These are phyloP conservation scores for Tenrec ecaudatus DNA, from an alignment of 2,113 vertebrate species.

Conservation along the genomic window DNA sequence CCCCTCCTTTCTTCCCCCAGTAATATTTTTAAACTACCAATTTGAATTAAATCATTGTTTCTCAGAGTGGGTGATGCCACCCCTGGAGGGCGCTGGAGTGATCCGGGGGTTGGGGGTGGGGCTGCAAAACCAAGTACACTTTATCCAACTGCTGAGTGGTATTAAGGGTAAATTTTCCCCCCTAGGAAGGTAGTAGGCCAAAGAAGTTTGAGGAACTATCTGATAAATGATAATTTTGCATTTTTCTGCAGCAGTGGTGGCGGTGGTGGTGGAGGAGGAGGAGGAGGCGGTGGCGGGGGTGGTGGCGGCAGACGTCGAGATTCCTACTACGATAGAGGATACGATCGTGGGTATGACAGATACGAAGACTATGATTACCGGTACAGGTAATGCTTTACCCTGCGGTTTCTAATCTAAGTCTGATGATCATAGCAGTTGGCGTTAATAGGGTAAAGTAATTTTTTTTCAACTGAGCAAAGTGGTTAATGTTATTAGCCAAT, in stretches of 20 bases:
- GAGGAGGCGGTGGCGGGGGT: conserved; percentile 77
- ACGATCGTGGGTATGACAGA: conserved; percentile 93
- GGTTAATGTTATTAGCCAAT: neutral
- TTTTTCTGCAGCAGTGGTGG: conserved; percentile 85
- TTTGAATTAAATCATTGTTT: conserved; percentile 57
- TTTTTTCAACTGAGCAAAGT: conserved; percentile 13
- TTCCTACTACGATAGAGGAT: conserved; percentile 89
- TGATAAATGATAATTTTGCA: conserved; percentile 23
- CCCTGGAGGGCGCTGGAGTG: neutral
- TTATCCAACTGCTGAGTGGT: too few relatives aligned
- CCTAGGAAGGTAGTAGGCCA: too few relatives aligned
- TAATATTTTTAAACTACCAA: neutral
- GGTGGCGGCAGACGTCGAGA: conserved; percentile 91
- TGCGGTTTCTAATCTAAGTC: neutral
- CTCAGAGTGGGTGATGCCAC: too few relatives aligned
- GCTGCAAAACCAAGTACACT: too few relatives aligned
- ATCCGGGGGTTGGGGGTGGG: too few relatives aligned
- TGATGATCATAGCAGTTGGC: neutral
- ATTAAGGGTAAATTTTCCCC: too few relatives aligned
- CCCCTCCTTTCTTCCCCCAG: neutral
- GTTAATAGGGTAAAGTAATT: neutral
- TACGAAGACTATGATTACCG: conserved; percentile 95
- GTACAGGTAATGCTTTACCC: conserved; percentile 88
- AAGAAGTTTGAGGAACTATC: too few relatives aligned
- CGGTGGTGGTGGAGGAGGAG: conserved; percentile 84